A percentile compares a stretch with the other conserved stretches of the same genome.
phyloP scores from a whole-genome alignment of 92 coral and sea anemone species.

The Porites divaricata region DNA sequence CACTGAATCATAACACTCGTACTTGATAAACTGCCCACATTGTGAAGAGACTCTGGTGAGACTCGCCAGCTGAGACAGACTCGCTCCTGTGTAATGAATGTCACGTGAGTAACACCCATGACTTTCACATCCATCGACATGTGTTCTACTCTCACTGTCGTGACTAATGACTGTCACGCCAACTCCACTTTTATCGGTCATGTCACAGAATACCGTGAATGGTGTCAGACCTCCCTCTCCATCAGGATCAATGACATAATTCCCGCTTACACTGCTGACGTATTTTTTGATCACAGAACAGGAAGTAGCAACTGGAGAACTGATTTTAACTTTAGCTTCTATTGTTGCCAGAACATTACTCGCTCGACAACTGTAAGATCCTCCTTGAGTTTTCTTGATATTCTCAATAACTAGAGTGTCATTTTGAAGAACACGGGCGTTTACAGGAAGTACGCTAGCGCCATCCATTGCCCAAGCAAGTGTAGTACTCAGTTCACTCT shows the following conservation, averaged over 20 bases:
- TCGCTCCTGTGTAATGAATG: constrained; percentile 49
- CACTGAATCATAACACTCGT: constrained; percentile 44
- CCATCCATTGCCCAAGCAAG: neutral
- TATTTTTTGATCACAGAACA: too few species aligned
- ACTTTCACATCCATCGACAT: neutral
- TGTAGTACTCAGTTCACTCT: neutral
- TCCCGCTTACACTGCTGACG: too few species aligned
- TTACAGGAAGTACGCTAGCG: neutral
- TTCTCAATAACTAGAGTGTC: neutral
- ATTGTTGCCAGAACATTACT: too few species aligned
- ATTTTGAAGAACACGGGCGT: neutral
- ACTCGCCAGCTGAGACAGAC: constrained; percentile 55
- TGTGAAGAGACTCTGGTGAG: constrained; percentile 49
- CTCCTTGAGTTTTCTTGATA: neutral
- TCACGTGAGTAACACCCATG: constrained; percentile 26
- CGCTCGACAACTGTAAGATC: too few species aligned
- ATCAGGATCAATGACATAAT: too few species aligned
- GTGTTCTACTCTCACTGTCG: too few species aligned
- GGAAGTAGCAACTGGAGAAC: neutral
- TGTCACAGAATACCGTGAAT: too few species aligned
- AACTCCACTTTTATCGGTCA: too few species aligned
- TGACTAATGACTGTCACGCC: too few species aligned
- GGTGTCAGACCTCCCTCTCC: too few species aligned
- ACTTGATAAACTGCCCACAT: constrained; percentile 66
- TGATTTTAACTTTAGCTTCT: too few species aligned